Percentiles rank a stretch among this genome's conserved stretches.
These are phyloP conservation scores for Stratiomys singularior DNA, from an alignment of 2,888 invertebrate species.

Conservation along the genomic window DNA sequence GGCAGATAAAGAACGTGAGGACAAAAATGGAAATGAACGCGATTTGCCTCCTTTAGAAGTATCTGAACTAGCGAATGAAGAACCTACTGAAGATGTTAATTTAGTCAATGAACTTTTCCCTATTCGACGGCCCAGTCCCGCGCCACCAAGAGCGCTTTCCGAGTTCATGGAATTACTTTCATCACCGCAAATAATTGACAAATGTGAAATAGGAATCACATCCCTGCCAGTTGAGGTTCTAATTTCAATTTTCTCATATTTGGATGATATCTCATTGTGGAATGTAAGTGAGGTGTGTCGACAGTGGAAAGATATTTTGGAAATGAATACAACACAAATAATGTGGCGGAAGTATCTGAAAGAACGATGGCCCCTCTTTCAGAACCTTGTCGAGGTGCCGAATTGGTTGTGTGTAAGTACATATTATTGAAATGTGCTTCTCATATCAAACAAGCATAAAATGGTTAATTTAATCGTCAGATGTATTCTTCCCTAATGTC, in stretches of 20 bases:
- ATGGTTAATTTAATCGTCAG: conserved; percentile 67
- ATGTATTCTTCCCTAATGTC: conserved; percentile 75
- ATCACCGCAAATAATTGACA: conserved; percentile 56
- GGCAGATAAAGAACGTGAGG: conserved; percentile 59
- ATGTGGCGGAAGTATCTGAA: conserved; percentile 84
- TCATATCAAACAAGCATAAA: conserved; percentile 65
- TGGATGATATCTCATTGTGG: conserved; percentile 93
- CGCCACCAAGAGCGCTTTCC: conserved; percentile 59
- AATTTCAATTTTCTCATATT: conserved; percentile 85
- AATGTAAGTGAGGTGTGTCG: conserved; percentile 87
- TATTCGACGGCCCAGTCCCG: conserved; percentile 56
- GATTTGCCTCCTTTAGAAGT: neutral
- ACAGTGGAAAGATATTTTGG: conserved; percentile 84
- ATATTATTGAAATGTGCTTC: too few species aligned
- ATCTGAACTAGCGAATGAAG: neutral
- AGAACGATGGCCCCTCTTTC: conserved; percentile 87
- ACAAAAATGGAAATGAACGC: conserved; percentile 52
- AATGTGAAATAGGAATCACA: conserved; percentile 56
- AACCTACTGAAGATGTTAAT: conserved; percentile 46
- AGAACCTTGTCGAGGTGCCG: conserved; percentile 75
- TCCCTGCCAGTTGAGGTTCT: conserved; percentile 72
- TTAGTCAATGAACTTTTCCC: conserved; percentile 58
- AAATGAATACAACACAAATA: conserved; percentile 78
- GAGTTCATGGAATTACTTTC: conserved; percentile 61
- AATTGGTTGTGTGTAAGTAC: conserved; percentile 80